Percentiles rank a stretch among this genome's conserved stretches.
These are phyloP conservation scores for Nothobranchius kuhntae DNA, from an alignment of 2,113 vertebrate species.

Conservation along the genomic window DNA sequence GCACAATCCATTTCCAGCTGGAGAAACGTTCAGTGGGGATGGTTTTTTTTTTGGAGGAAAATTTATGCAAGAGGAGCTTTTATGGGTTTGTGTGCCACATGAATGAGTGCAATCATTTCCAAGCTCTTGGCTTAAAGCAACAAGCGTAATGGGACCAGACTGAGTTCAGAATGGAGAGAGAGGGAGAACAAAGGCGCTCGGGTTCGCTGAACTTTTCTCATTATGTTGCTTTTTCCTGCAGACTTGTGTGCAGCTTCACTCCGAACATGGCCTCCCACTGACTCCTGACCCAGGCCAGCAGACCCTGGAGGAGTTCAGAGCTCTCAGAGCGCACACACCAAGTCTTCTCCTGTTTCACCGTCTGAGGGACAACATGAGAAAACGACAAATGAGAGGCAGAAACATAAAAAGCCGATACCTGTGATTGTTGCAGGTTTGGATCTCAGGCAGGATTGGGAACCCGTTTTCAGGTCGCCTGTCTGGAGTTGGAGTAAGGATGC, in stretches of 20 bases:
- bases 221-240: constrained; percentile 51
- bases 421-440: neutral
- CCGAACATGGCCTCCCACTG: constrained; percentile 91
- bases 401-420: neutral
- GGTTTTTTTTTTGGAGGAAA: constrained; percentile 31
- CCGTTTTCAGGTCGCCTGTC: neutral
- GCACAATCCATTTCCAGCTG: constrained; percentile 48
- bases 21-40: constrained; percentile 22
- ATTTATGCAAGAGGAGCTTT: constrained; percentile 52
- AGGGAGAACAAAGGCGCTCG: constrained; percentile 34
- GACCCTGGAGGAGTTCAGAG: constrained; percentile 74
- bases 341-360: constrained; percentile 81
- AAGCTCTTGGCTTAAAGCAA: constrained; percentile 30
- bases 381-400: neutral
- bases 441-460: neutral
- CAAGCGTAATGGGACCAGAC: constrained; percentile 35
- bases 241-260: constrained; percentile 77
- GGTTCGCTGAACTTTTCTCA: neutral
- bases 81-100: constrained; percentile 45
- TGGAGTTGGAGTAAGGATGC: neutral
- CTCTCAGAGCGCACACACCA: constrained; percentile 83
- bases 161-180: constrained; percentile 22
- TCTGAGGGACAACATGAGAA: constrained; percentile 49
- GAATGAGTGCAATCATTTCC: constrained; percentile 49
- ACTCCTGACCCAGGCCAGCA: constrained; percentile 84